Conservation (phyloP, 1,140 invertebrate species). For the Dendroctonus ponderosae region DNA sequence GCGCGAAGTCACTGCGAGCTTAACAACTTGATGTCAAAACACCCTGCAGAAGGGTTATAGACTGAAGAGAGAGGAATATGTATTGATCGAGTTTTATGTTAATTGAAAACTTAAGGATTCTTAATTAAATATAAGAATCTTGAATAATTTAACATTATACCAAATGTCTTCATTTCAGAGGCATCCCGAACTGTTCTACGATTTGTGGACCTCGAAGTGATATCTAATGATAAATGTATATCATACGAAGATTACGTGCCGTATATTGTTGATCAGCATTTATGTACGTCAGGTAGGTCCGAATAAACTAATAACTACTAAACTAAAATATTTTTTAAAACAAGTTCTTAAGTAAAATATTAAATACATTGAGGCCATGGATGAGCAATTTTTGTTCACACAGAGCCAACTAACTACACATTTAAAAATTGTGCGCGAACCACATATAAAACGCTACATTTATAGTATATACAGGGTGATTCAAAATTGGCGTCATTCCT, state of each 20-base stretch:
- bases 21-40: neutral
- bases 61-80: neutral
- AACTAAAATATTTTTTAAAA: too few species aligned
- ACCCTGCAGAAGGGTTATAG: too few species aligned
- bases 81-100: neutral
- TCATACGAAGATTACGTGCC: conserved; percentile 9
- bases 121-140: too few species aligned
- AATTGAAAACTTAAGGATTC: neutral
- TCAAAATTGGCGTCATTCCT: too few species aligned
- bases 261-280: conserved; percentile 16
- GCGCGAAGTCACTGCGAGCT: too few species aligned
- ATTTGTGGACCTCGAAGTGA: conserved; percentile 15
- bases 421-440: too few species aligned
- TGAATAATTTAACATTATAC: neutral
- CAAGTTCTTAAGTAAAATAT: neutral
- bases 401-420: too few species aligned
- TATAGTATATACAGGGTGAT: too few species aligned
- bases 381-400: too few species aligned
- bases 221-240: conserved; percentile 15
- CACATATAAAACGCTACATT: too few species aligned
- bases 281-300: conserved; percentile 24
- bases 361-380: too few species aligned
- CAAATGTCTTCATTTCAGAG: neutral
- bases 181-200: conserved; percentile 5
- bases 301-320: too few species aligned